Evolutionary conservation across 2,797 vertebrate genomes (phyloP), one percentile per base, ranked within the genome.

Genomic region (Chelmon rostratus): DNA sequence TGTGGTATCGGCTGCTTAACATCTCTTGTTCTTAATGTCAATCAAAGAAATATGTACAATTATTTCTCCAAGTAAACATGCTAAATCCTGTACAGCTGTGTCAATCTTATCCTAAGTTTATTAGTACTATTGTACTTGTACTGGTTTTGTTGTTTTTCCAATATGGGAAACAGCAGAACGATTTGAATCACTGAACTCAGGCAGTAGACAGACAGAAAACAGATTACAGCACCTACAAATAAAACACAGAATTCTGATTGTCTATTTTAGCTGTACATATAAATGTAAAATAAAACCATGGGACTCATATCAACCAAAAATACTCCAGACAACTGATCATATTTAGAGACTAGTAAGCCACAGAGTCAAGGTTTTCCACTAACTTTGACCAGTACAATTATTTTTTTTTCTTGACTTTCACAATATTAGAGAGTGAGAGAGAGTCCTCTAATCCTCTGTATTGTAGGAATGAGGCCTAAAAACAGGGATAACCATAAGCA

Each of bases 381-480:
- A 31, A 35, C 21, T 73, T 23, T 4, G 2, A 44, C 28, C 2
- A 7, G 31, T 0, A 49, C 3, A 65, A 56, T 38, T 50, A 38
- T 50, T 73, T 40, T 6, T 68, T 70, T 62, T 47, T 15, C 35
- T 71, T 31, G 12, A 19, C 54, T 46, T 56, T 44, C 28, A 35
- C 23, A 52, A n/a, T 16, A 13, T 10, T 54, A 67, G 71, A 19
- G 50, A 56, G 62, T 38, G n/a, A 49, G 12, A 25, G n/a, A 49
- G 12, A 25, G 70, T 79, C 65, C 38, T 76, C 9, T 6, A 35
- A 31, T 8, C 11, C 56, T 68, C 61, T 54, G 8, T n/a, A 18
- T 28, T 70, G 46, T 2, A 61, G 67, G 63, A 76, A 72, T 37
- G 64, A 77, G 63, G 64, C 62, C 76, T 79, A 10, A 79, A 82